Conservation (phyloP, 2,797 vertebrate genomes). For the Tapirus indicus region DNA sequence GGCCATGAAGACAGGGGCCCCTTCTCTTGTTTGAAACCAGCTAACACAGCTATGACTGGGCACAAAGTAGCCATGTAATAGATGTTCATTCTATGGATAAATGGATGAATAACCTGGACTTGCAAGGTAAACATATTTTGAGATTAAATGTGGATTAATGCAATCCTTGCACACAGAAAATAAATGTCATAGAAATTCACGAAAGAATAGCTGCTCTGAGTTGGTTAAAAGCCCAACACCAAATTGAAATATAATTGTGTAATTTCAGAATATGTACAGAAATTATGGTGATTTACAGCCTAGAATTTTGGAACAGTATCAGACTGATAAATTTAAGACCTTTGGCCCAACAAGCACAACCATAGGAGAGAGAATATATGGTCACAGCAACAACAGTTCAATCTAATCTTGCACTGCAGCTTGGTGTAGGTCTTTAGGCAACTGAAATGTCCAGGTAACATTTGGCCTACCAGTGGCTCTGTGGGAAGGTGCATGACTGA, state of each 20-base stretch:
- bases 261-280: slow-evolving; percentile 44
- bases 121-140: background rate
- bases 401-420: background rate
- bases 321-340: slow-evolving; percentile 43
- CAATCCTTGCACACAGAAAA: slow-evolving; percentile 5
- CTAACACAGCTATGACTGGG: background rate
- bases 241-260: slow-evolving; percentile 45
- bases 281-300: slow-evolving; percentile 23
- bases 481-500: background rate
- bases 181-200: background rate
- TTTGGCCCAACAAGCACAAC: slow-evolving; percentile 2
- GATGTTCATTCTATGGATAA: background rate
- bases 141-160: slow-evolving; percentile 34
- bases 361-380: background rate
- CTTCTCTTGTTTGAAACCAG: background rate
- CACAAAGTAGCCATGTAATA: background rate
- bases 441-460: background rate
- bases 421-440: background rate
- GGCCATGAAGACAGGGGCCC: background rate
- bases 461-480: background rate
- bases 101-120: slow-evolving; percentile 10
- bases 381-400: background rate
- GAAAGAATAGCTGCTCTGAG: slow-evolving; percentile 24
- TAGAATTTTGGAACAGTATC: slow-evolving; percentile 40
- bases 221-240: slow-evolving; percentile 16